Base-by-base conservation (phyloP, 2,113 vertebrate species). In the Rhea americana region DNA sequence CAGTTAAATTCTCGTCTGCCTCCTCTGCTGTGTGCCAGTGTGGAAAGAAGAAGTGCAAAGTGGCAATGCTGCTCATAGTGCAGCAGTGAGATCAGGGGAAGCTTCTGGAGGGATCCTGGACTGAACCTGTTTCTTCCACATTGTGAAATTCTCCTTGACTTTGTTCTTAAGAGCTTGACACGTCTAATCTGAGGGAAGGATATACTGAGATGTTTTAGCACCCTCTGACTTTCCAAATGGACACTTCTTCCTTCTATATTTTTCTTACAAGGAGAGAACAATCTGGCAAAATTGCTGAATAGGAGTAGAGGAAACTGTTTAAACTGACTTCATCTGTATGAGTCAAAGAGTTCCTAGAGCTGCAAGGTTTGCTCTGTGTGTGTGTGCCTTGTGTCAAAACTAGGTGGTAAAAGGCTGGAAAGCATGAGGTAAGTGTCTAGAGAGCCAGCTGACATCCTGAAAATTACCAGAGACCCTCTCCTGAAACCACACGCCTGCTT, bases 391-490 rank as follows among this genome's bases (percentile, higher is more conserved):
- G 66, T 94, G 82, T 96, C 87, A 94, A 59, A 67, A 13, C 48
- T 80, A 93, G 92, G 93, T 78, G 93, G 62, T 89, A 95, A 92
- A 95, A 94, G 76, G 72, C 82, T 81, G 85, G 87, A 94, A 67
- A 81, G 80, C 39, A 84, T 95, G 91, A 96, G 89, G 89, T 93
- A 97, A 92, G 94, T 93, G 94, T 97, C 94, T 78, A 55, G 79
- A 89, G 84, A 93, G 62, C 48, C 85, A 41, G 48, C 1, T 93
- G 91, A 96, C 82, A 90, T 91, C 24, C 74, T 96, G 94, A 95
- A 85, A 96, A 89, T 86, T 85, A 67, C 76, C 94, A 96, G 94
- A 97, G 80, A 77, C 66, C 53, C 35, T 75, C 74, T 63, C 78
- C 43, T 73, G 72, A 91, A 96, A 87, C 47, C 28, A 75, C 55